Base-by-base conservation (phyloP, 2,888 invertebrate species). In the Cryptocephalus moraei region DNA sequence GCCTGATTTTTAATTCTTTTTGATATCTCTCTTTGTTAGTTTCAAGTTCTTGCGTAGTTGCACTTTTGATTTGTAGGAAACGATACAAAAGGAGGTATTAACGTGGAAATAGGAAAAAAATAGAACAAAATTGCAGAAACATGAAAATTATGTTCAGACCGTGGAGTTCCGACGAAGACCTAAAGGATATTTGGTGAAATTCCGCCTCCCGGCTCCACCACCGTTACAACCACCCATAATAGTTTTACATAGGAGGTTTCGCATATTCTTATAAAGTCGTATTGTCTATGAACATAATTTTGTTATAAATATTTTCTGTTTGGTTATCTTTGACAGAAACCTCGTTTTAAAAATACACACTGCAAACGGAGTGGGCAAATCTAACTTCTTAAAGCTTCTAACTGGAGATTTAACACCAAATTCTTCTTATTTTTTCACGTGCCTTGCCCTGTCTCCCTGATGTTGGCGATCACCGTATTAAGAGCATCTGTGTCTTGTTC, bases 361-460 rank as follows among this genome's bases (percentile, higher is more conserved):
- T 99, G 97, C 97, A 4, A 99, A 99, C 69, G 99, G 99, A 53
- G 97, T 97, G 10, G 99, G 99, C 51, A 99, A 99, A 74, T 95
- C 95, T 45, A 99, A 99, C 9, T 93, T 99, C 72, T 78, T 99
- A 34, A 99, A 99, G 68, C 74, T 99, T 48, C 74, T 99, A 10
- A 85, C 89, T 14, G 88, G 85, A 10, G 94, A 92, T 52, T 66
- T 99, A 44, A 75, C 80, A 48, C 94, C 97, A 0, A 68, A 75
- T 8, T n/a, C n/a, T n/a, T n/a, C n/a, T n/a, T n/a, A n/a, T n/a
- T n/a, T n/a, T n/a, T n/a, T n/a, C n/a, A n/a, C n/a, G n/a, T n/a
- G n/a, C n/a, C n/a, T n/a, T n/a, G n/a, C n/a, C n/a, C n/a, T n/a
- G n/a, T n/a, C n/a, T n/a, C n/a, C n/a, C n/a, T n/a, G n/a, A n/a